Conservation (phyloP, 2,888 invertebrate species). For the Drosophila pseudotakahashii region DNA sequence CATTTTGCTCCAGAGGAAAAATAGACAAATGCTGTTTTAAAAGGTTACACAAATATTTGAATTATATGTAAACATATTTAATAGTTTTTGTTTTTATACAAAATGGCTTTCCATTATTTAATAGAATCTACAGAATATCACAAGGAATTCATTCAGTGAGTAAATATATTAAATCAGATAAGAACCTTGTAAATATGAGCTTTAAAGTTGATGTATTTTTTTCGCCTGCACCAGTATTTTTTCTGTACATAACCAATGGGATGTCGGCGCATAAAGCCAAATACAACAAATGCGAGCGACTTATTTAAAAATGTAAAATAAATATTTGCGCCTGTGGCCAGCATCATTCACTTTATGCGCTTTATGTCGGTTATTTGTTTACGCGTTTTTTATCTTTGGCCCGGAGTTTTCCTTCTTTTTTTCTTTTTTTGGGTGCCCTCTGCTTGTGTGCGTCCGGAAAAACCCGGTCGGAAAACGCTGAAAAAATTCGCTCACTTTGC, state of each 20-base stretch:
- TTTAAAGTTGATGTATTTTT: neutral
- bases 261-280: constrained; percentile 11
- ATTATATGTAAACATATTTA: neutral
- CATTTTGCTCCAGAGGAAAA: no score
- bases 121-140: neutral
- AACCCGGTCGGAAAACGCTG: constrained; percentile 8
- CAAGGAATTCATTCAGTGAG: neutral
- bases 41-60: neutral
- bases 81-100: neutral
- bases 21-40: neutral
- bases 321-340: constrained; percentile 69
- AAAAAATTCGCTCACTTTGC: constrained; percentile 34
- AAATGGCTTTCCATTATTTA: neutral
- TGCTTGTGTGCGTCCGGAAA: constrained; percentile 11
- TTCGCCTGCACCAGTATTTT: neutral
- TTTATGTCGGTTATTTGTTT: constrained; percentile 44
- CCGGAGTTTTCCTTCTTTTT: neutral
- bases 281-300: constrained; percentile 51
- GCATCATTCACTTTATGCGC: constrained; percentile 36
- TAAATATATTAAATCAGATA: neutral
- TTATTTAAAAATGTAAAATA: constrained; percentile 70
- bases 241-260: neutral
- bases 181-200: neutral
- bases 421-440: neutral
- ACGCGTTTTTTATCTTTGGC: constrained; percentile 26